Percentiles rank a stretch among this genome's conserved stretches.
Conservation (phyloP, 2,113 vertebrate genomes). For the Channa argus region DNA sequence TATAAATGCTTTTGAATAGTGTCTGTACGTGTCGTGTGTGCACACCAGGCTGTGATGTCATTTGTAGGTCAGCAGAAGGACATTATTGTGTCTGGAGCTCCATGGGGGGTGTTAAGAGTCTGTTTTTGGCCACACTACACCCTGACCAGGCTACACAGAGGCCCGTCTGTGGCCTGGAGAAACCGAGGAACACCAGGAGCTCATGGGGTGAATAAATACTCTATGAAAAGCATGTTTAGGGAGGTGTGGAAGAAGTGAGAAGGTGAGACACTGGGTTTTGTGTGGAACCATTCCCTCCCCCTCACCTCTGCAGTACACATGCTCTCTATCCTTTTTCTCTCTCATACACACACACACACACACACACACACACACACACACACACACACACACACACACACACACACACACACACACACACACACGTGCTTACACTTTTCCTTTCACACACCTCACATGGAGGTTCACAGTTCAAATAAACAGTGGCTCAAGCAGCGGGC, state of each 20-base stretch:
- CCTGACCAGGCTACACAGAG: slow-evolving; percentile 69
- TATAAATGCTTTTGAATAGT: slow-evolving; percentile 8
- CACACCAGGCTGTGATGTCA: slow-evolving; percentile 54
- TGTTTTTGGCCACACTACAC: slow-evolving; percentile 50
- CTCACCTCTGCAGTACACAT: slow-evolving; percentile 20
- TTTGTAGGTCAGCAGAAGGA: slow-evolving; percentile 65
- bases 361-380: too few relatives aligned
- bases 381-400: too few relatives aligned
- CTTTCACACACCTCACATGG: slow-evolving; percentile 65
- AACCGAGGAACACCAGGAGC: slow-evolving; percentile 62
- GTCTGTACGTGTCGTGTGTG: slow-evolving; percentile 15
- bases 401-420: slow-evolving; percentile 7
- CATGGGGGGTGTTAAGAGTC: slow-evolving; percentile 31
- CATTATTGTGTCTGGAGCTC: slow-evolving; percentile 69
- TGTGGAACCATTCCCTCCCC: slow-evolving; percentile 56
- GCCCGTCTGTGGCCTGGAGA: slow-evolving; percentile 69
- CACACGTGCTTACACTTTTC: slow-evolving; percentile 51
- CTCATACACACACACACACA: slow-evolving; percentile 14
- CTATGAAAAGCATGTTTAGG: slow-evolving; percentile 69
- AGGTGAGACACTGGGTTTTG: slow-evolving; percentile 70
- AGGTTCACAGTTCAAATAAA: slow-evolving; percentile 85
- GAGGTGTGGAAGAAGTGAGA: slow-evolving; percentile 74
- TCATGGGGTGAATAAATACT: slow-evolving; percentile 71
- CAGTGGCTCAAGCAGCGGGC: slow-evolving; percentile 57
- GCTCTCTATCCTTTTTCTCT: slow-evolving; percentile 36